Base-by-base conservation (phyloP, 2,113 vertebrate genomes). In the Mesoclemmys tuberculata region DNA sequence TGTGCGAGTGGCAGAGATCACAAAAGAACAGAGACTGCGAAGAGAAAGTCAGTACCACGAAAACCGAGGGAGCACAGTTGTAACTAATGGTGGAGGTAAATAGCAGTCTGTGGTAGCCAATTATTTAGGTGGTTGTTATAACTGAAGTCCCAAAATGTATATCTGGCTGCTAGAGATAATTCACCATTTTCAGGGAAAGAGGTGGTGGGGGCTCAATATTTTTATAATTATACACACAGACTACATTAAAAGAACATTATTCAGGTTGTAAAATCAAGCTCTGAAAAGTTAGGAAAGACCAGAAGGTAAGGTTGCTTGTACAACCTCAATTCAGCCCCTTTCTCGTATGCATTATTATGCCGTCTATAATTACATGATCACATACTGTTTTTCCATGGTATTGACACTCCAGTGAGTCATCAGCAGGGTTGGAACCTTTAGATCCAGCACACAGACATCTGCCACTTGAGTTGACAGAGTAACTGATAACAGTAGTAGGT, bases 21-120 rank as follows among this genome's bases (percentile, higher is more conserved):
- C 98, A 93, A 98, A 99, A 96, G 99, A 99, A 27, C 99, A 99
- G 90, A 97, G 99, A 80, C 97, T 98, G 29, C 94, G 98, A 58
- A 97, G 98, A 97, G 99, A 99, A 93, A 98, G 95, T 96, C 98
- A 99, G 27, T 97, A 98, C 41, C 98, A 98, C 29, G 98, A 99
- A 85, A 97, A 97, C 90, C 94, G 98, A 55, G 97, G 96, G 16
- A 98, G 89, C 91, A n/a, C 97, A 10, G 90, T 98, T 0, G 91
- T 99, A 78, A 98, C 99, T 22, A 99, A 99, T 41, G 99, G 99
- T 83, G 99, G 98, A 98, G 96, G 99, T 99, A 97, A 98, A 97
- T 14, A 55, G 19, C 44, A 80, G 55, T 84, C 91, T 80, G 49
- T 83, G 31, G 29, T 49, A 81, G 44, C 21, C 81, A 55, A 85